phyloP scores from a whole-genome alignment of 64 coral and sea anemone genomes.

The Montipora foliosa region DNA sequence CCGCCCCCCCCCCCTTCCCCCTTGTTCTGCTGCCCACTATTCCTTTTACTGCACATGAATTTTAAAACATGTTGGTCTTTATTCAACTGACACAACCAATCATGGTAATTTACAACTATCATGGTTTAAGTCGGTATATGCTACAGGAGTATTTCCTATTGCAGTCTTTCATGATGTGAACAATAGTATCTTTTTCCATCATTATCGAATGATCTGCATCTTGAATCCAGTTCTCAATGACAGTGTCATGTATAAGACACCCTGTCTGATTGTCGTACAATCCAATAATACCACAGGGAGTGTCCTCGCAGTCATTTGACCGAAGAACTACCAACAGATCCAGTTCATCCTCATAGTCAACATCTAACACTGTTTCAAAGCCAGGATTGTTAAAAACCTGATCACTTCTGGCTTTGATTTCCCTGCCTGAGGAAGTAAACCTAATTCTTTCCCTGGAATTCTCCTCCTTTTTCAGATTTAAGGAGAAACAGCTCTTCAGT shows the following conservation, averaged over 20 bases:
- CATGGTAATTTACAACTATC: too few species aligned
- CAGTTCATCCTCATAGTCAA: conserved; percentile 94
- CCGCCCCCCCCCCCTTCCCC: too few species aligned
- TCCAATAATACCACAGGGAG: conserved; percentile 69
- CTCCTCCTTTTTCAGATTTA: conserved; percentile 7
- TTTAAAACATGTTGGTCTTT: not conserved
- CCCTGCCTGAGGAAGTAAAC: conserved; percentile 83
- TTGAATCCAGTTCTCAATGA: conserved; percentile 66
- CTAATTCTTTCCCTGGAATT: not conserved
- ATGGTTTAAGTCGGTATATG: conserved; percentile 41
- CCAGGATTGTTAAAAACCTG: conserved; percentile 50
- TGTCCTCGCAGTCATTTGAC: conserved; percentile 33
- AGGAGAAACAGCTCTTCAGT: conserved; percentile 17
- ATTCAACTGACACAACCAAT: not conserved
- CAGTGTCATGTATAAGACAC: conserved; percentile 59
- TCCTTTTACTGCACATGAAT: too few species aligned
- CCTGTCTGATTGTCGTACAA: conserved; percentile 93
- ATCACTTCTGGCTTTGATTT: conserved; percentile 63
- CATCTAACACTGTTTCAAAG: conserved; percentile 80
- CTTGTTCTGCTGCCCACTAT: too few species aligned
- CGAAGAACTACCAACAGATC: conserved; percentile 83
- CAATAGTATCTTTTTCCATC: conserved; percentile 88
- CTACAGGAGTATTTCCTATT: conserved; percentile 72
- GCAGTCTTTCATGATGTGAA: conserved; percentile 75
- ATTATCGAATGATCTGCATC: conserved; percentile 88